These are phyloP conservation scores for Genyomyrus donnyi DNA, from an alignment of 2,113 vertebrate genomes.

Conservation along the genomic window DNA sequence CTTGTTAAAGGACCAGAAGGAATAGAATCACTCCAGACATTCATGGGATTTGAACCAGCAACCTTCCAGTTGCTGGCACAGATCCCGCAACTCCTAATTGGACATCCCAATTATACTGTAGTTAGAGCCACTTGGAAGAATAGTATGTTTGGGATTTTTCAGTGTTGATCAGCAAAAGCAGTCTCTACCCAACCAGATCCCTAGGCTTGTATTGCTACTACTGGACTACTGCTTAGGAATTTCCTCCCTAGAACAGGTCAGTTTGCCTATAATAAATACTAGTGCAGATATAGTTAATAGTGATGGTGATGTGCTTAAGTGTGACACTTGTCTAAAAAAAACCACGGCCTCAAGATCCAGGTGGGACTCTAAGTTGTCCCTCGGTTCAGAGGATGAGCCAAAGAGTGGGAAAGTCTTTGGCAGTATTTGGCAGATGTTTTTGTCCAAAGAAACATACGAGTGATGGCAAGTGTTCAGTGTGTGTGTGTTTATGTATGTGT, in stretches of 20 bases:
- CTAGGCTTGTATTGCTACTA: background rate
- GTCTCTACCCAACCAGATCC: background rate
- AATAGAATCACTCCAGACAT: too few species aligned
- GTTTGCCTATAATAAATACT: background rate
- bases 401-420: background rate
- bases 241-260: background rate
- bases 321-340: background rate
- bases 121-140: background rate
- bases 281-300: background rate
- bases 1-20: too few species aligned
- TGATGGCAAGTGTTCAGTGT: background rate
- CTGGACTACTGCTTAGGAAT: background rate
- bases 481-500: slow-evolving; percentile 5
- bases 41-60: too few species aligned
- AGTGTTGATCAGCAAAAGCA: background rate
- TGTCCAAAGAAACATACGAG: background rate
- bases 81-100: background rate
- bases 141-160: background rate
- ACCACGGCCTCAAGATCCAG: background rate
- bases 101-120: background rate
- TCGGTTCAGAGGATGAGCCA: background rate
- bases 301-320: background rate
- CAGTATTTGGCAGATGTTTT: background rate
- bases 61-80: too few species aligned
- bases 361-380: background rate